A percentile compares a stretch with the other conserved stretches of the same genome.
Evolutionary conservation across 2,797 vertebrate genomes (phyloP).

Genomic region (Paratrypauchen microcephalus): DNA sequence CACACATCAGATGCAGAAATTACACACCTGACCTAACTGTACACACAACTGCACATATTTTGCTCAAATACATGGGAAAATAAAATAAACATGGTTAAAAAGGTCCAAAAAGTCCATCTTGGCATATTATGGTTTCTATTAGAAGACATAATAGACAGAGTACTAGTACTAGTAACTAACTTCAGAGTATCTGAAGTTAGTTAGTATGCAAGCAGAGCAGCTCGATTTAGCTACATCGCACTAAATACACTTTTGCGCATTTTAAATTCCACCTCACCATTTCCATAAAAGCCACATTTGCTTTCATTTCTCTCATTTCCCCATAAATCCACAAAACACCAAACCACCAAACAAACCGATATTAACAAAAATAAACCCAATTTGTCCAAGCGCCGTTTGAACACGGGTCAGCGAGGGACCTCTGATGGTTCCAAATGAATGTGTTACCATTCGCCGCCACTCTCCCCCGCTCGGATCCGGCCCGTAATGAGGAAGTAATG

Average conservation of each 20-base stretch:
- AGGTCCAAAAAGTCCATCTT: too few relatives aligned
- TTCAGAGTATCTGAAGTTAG: not conserved
- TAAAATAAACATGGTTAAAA: too few relatives aligned
- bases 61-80: too few relatives aligned
- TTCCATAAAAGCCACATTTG: not conserved
- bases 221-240: too few relatives aligned
- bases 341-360: not conserved
- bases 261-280: not conserved
- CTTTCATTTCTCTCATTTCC: not conserved
- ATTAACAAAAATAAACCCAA: not conserved
- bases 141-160: too few relatives aligned
- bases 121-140: too few relatives aligned
- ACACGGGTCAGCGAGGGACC: slow-evolving; percentile 35
- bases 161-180: too few relatives aligned
- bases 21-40: too few relatives aligned
- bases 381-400: slow-evolving; percentile 22
- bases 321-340: not conserved
- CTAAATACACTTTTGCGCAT: not conserved
- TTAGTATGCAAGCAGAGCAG: not conserved
- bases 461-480: slow-evolving; percentile 58
- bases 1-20: too few relatives aligned
- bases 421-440: slow-evolving; percentile 69
- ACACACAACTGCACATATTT: too few relatives aligned
- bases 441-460: slow-evolving; percentile 76
- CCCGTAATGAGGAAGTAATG: slow-evolving; percentile 84